phyloP scores from a whole-genome alignment of 2,797 vertebrate species.

The Pelobates cultripes region DNA sequence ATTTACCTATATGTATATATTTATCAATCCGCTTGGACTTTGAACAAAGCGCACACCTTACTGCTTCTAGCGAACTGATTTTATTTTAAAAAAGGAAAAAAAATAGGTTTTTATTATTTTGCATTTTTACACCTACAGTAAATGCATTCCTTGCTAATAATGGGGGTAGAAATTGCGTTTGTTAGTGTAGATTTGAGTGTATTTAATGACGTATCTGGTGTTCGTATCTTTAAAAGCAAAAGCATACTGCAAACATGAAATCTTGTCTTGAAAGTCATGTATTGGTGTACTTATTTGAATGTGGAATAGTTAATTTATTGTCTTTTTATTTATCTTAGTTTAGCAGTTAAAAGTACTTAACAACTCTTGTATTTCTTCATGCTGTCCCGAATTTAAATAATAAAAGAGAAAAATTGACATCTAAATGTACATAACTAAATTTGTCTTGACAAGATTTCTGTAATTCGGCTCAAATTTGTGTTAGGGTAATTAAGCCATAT shows the following conservation, averaged over 20 bases:
- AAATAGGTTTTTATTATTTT: conserved; percentile 61
- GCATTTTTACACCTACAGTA: conserved; percentile 64
- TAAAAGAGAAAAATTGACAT: conserved; percentile 78
- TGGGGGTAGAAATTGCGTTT: conserved; percentile 72
- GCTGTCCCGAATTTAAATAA: conserved; percentile 93
- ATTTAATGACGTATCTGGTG: conserved; percentile 89
- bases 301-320: conserved; percentile 87
- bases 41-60: conserved; percentile 87
- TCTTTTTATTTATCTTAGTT: conserved; percentile 77
- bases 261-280: conserved; percentile 88
- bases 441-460: conserved; percentile 88
- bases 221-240: conserved; percentile 59
- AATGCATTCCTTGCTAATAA: conserved; percentile 80
- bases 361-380: conserved; percentile 96
- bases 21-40: conserved; percentile 94
- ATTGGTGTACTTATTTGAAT: conserved; percentile 91
- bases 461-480: conserved; percentile 82
- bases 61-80: conserved; percentile 94
- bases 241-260: conserved; percentile 65
- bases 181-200: conserved; percentile 83
- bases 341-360: conserved; percentile 92
- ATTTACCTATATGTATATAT: conserved; percentile 94
- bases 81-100: conserved; percentile 62
- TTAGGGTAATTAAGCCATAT: conserved; percentile 73
- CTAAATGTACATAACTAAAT: conserved; percentile 92